phyloP scores from a whole-genome alignment of 2,888 invertebrate genomes.

The Chymomyza fuscimana region DNA sequence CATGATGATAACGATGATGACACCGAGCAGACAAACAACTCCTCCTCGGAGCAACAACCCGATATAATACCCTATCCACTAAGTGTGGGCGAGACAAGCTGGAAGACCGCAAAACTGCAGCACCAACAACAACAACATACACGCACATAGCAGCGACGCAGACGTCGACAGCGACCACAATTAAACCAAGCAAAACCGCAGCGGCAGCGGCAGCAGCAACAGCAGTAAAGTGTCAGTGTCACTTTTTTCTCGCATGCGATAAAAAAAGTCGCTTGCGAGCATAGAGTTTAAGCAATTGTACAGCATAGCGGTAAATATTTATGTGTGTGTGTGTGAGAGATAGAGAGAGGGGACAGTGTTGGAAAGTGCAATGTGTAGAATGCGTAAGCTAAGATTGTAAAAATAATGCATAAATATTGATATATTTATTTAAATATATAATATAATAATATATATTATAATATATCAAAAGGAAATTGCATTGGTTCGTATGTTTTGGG shows the following conservation, averaged over 20 bases:
- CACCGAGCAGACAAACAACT: constrained; percentile 27
- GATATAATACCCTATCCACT: constrained; percentile 76
- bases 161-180: constrained; percentile 6
- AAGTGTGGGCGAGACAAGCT: constrained; percentile 60
- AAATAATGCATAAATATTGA: constrained; percentile 33
- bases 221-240: neutral
- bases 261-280: constrained; percentile 35
- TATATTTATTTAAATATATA: constrained; percentile 4
- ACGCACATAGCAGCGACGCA: constrained; percentile 1
- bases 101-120: constrained; percentile 52
- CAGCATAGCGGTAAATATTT: constrained; percentile 58
- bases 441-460: constrained; percentile 11
- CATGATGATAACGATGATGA: constrained; percentile 25
- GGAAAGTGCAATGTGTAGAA: constrained; percentile 14
- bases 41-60: constrained; percentile 71
- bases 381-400: constrained; percentile 59
- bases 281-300: constrained; percentile 63
- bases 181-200: neutral
- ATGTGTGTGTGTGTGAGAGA: neutral
- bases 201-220: constrained; percentile 3
- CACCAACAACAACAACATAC: constrained; percentile 28
- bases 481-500: constrained; percentile 30
- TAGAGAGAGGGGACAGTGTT: constrained; percentile 8
- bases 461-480: constrained; percentile 31
- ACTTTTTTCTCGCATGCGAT: constrained; percentile 45